A percentile compares a stretch with the other conserved stretches of the same genome.
phyloP scores from a whole-genome alignment of 2,113 vertebrate species.

The Chaenocephalus aceratus region DNA sequence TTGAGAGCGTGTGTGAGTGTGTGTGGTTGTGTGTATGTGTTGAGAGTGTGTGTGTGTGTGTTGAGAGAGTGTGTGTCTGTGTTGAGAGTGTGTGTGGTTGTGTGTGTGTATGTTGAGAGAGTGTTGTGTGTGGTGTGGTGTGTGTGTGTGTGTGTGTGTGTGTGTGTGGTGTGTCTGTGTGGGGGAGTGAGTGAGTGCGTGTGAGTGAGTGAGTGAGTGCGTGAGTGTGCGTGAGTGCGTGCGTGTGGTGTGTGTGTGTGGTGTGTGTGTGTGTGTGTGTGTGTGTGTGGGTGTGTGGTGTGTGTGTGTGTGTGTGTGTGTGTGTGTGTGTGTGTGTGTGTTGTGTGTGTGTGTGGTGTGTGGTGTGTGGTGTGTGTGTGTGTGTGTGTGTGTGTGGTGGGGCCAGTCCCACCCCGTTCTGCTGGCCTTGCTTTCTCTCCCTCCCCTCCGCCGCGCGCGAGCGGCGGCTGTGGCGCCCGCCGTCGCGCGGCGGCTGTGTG shows the following conservation, averaged over 20 bases:
- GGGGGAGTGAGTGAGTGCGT: too few relatives aligned
- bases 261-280: slow-evolving; percentile 14
- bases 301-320: slow-evolving; percentile 6
- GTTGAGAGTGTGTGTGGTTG: too few relatives aligned
- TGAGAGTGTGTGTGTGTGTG: too few relatives aligned
- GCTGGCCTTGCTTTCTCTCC: slow-evolving; percentile 72
- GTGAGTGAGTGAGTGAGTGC: too few relatives aligned
- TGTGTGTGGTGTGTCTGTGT: too few relatives aligned
- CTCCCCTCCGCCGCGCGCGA: too few relatives aligned
- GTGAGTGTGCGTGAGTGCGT: too few relatives aligned
- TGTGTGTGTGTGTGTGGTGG: slow-evolving; percentile 2
- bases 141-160: too few relatives aligned
- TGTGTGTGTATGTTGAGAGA: too few relatives aligned
- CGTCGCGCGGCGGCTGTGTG: slow-evolving; percentile 75
- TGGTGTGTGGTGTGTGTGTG: too few relatives aligned
- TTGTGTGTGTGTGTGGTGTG: slow-evolving; percentile 3
- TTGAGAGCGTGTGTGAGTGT: background rate
- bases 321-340: background rate
- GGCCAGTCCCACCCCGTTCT: slow-evolving; percentile 59
- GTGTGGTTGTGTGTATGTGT: slow-evolving; percentile 7
- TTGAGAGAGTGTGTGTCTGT: slow-evolving; percentile 20
- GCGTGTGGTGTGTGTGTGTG: background rate
- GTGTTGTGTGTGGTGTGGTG: too few relatives aligned
- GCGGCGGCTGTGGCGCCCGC: too few relatives aligned
- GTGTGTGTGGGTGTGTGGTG: background rate